Base-by-base conservation (phyloP, 2,888 invertebrate species). In the Perizoma flavofasciatum region DNA sequence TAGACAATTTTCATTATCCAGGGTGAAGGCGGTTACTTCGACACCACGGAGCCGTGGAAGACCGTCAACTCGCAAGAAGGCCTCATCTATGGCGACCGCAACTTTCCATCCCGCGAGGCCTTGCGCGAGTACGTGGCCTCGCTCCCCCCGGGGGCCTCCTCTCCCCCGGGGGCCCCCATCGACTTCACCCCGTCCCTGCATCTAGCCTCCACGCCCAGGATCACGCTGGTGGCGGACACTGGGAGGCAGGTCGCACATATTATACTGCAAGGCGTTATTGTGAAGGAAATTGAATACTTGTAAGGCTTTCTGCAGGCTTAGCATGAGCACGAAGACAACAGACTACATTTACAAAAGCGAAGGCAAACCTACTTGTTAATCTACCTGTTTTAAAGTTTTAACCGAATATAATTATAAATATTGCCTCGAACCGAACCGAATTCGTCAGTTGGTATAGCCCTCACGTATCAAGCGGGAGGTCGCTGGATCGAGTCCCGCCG, bases 1-100 rank as follows among this genome's bases (percentile, higher is more conserved):
- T 22, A 22, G 22, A 22, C 22, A 22, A 37, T n/a, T 41, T 41
- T n/a, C 0, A n/a, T 11, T 44, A 44, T 22, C 0, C 77, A 90
- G 88, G 89, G 91, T n/a, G 83, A 83, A 44, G 87, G 90, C 58
- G 92, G 92, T 0, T 92, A 89, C 81, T 89, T 92, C 78, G 84
- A 85, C 54, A 90, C 88, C 0, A 49, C 77, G 0, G 59, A 70
- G 0, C 71, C 82, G 0, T 92, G 92, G 92, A 59, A 66, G 44
- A 56, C 72, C 0, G 8, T 80, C 0, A 69, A 77, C 40, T 65
- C 73, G 0, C 66, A 79, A 0, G 78, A 72, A 2, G 76, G 77
- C 0, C 37, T 67, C 5, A 56, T 84, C 9, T 91, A 91, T 75
- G 91, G 84, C 0, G 79, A 78, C 59, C 73, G 69, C n/a, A 66